Evolutionary conservation across 2,113 vertebrate genomes (phyloP).

Genomic region (Variabilichromis moorii): DNA sequence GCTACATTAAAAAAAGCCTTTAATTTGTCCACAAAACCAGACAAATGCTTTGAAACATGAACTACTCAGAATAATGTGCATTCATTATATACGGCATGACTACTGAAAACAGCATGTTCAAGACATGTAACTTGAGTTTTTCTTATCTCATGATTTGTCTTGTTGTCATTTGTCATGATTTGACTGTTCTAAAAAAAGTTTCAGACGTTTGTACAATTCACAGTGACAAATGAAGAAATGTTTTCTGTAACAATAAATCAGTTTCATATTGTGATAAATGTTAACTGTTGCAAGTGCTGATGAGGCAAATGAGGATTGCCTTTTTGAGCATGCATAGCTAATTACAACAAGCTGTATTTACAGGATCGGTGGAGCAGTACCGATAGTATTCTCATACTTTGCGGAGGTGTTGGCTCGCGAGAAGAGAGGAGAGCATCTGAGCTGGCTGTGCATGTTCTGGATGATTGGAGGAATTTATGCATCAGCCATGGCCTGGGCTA

Average conservation of each 20-base stretch:
- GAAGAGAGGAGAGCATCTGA: slow-evolving; percentile 94
- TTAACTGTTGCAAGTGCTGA: neutral
- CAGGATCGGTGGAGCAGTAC: slow-evolving; percentile 91
- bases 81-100: neutral
- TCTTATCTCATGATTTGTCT: neutral
- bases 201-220: neutral
- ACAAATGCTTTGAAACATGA: neutral
- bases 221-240: neutral
- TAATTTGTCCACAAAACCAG: neutral
- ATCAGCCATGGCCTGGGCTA: slow-evolving; percentile 98
- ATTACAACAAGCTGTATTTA: neutral
- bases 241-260: neutral
- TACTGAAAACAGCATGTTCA: neutral
- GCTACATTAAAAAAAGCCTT: neutral
- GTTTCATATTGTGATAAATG: neutral
- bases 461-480: slow-evolving; percentile 98
- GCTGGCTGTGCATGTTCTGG: slow-evolving; percentile 99
- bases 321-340: neutral
- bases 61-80: neutral
- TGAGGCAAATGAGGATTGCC: neutral
- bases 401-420: slow-evolving; percentile 92
- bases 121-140: neutral
- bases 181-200: neutral
- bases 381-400: slow-evolving; percentile 94
- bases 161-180: neutral